Conservation (phyloP, 2,888 invertebrate genomes). For the Agrotis segetum region DNA sequence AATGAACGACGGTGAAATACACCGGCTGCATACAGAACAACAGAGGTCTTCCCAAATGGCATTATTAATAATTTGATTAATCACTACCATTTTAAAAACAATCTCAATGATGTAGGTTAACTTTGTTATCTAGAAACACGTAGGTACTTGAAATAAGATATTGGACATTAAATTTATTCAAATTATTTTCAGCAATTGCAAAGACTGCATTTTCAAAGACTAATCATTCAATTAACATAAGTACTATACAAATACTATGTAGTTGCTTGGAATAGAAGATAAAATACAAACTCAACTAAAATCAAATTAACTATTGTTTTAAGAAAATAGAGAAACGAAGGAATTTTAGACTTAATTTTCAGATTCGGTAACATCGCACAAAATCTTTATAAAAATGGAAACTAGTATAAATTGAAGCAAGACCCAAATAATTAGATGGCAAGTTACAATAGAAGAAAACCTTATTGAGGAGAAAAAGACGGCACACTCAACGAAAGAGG, state of each 20-base stretch:
- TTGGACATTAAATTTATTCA: slow-evolving; percentile 17
- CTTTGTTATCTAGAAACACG: slow-evolving; percentile 35
- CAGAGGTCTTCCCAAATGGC: neutral
- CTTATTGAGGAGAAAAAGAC: slow-evolving; percentile 32
- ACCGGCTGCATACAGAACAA: no score
- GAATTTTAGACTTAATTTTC: neutral
- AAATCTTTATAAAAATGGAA: neutral
- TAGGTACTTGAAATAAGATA: slow-evolving; percentile 35
- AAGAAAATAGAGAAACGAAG: neutral
- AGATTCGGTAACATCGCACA: neutral
- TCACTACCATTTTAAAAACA: slow-evolving; percentile 3
- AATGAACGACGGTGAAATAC: neutral
- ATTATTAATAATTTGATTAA: slow-evolving; percentile 11
- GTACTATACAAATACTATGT: neutral
- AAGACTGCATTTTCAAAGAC: slow-evolving; percentile 14
- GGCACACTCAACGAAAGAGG: slow-evolving; percentile 30
- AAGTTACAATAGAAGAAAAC: slow-evolving; percentile 17
- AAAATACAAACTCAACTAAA: neutral
- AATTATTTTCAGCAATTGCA: slow-evolving; percentile 1
- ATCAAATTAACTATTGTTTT: neutral
- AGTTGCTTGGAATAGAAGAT: neutral
- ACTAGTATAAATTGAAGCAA: neutral
- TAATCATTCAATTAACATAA: slow-evolving; percentile 5
- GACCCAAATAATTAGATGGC: neutral
- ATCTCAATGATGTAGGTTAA: slow-evolving; percentile 30